Base-by-base conservation (phyloP, 2,888 invertebrate species). In the Auanema sp. region DNA sequence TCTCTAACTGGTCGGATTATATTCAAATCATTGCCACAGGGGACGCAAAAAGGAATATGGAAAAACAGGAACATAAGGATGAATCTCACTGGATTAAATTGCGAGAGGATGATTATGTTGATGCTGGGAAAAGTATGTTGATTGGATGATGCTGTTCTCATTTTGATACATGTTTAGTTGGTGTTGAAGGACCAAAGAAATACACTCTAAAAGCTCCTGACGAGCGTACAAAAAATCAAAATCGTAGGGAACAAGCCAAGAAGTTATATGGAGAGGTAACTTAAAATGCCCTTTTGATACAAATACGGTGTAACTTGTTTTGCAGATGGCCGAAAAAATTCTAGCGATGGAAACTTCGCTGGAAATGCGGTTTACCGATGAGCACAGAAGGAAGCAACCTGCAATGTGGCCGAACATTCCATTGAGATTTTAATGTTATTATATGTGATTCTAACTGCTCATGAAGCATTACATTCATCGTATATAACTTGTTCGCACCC, bases 371-470 rank as follows among this genome's bases (percentile, higher is more conserved):
- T 90, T 88, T 41, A 56, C 50, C 24, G 62, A 62, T 16, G 18
- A 40, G 21, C 43, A 57, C 40, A 21, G 41, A 12, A 24, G 85
- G 65, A 83, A 86, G 2, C 89, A 89, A 71, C 89, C 90, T 5
- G 85, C 86, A 52, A 87, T 88, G 68, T 91, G 91, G 91, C 91
- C 91, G 0, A 89, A 89, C 77, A 88, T 90, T 83, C 90, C 90
- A 5, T 85, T 90, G 5, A 89, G 88, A 75, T 85, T 87, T 73
- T 73, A 83, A 77, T 41, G 33, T 33, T 33, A 33, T 33, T 33
- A 33, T 8, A 33, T 33, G 33, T 33, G 8, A 33, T 33, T 33
- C 8, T 3, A 33, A 33, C 8, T 8, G 33, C 33, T 33, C 33
- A 33, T 33, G 8, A 33, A 33, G 33, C 33, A 33, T 5, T 33